Evolutionary conservation across 2,113 vertebrate species (phyloP).

Genomic region (Ginglymostoma cirratum): DNA sequence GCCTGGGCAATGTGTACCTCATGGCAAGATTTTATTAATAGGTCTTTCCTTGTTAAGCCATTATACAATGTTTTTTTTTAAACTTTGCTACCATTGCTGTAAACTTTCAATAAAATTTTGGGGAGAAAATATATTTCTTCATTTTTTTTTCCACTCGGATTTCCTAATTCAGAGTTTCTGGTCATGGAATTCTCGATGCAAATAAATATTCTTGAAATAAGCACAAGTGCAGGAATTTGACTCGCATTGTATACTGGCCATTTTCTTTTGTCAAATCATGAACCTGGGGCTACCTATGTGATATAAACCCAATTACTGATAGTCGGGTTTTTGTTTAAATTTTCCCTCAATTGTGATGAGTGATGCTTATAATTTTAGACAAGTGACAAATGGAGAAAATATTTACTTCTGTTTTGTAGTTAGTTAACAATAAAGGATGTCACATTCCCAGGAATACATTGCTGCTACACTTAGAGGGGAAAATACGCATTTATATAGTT

Average conservation of each 20-base stretch:
- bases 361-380: neutral
- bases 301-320: neutral
- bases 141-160: neutral
- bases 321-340: neutral
- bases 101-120: slow-evolving; percentile 66
- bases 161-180: neutral
- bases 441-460: neutral
- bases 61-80: slow-evolving; percentile 18
- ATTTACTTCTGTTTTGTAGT: neutral
- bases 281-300: neutral
- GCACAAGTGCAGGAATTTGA: neutral
- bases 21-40: neutral
- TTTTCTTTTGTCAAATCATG: neutral
- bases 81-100: slow-evolving; percentile 59
- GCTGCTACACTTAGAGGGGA: neutral
- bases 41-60: slow-evolving; percentile 24
- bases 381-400: neutral
- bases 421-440: neutral
- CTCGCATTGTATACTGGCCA: too few species aligned
- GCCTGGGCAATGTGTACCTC: neutral
- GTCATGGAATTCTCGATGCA: neutral
- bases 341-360: neutral
- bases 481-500: neutral
- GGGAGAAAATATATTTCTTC: slow-evolving; percentile 41
- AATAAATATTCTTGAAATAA: neutral